Base-by-base conservation (phyloP, 2,888 invertebrate genomes). In the Blastobasis adustella region DNA sequence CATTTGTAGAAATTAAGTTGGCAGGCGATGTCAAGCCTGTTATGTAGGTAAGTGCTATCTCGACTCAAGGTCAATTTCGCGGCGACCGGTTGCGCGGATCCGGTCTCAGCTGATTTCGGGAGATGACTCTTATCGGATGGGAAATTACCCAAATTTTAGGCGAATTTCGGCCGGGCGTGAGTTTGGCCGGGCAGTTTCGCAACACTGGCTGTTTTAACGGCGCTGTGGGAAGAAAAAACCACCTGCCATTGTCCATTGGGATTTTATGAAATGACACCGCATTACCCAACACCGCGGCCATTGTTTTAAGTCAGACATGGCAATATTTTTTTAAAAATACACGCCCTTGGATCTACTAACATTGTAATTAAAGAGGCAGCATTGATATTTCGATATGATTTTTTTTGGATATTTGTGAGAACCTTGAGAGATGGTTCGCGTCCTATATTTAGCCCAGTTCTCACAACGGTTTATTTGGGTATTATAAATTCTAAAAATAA, bases 261-360 rank as follows among this genome's bases (percentile, higher is more conserved):
- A 58, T 54, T 76, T 73, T 74, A 71, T 76, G 77, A 79, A 79
- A 78, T 75, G 79, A 78, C 76, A 78, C 66, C 65, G 39, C 37
- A 61, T 82, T 82, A 60, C 76, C 54, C 63, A 76, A 82, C 66
- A 49, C 43, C 47, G 49, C 50, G 48, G 47, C 76, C 58, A 82
- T 82, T 82, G 82, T 82, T 69, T 75, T 58, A 66, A 61, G 54
- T 61, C 57, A 23, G 63, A 65, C 62, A 59, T 63, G 56, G 67
- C 56, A 67, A 66, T 59, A 56, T 53, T 57, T 60, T 62, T 57
- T 60, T 62, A 60, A 61, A 65, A 57, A 62, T 59, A 55, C 58
- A 50, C 58, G 67, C 71, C 74, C 74, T 73, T 74, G 74, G 66
- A 68, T 57, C 57, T 42, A 9, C 49, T 50, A 55, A 58, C 53